These are phyloP conservation scores for Manacus vitellinus DNA, from an alignment of 2,113 vertebrate genomes.

Conservation along the genomic window DNA sequence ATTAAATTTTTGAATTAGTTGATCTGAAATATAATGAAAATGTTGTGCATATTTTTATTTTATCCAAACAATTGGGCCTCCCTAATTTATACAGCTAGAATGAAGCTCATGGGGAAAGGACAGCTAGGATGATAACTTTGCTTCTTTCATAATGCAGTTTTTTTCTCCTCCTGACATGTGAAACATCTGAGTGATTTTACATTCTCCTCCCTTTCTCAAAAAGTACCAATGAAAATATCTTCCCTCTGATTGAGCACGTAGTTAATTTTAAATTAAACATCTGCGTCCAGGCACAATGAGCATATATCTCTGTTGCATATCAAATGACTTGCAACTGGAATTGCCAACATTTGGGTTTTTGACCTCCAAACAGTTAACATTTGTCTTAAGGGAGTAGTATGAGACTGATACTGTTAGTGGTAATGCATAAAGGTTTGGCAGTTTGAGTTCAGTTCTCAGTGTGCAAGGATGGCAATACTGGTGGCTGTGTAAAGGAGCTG, in stretches of 20 bases:
- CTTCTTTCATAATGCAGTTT: slow-evolving; percentile 1
- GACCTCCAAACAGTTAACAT: neutral
- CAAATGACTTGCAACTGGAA: neutral
- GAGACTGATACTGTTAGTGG: neutral
- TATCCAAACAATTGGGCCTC: neutral
- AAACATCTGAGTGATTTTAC: slow-evolving; percentile 14
- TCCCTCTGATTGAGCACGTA: neutral
- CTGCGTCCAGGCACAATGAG: neutral
- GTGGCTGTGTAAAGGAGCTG: fast-evolving
- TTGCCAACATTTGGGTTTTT: neutral
- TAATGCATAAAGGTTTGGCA: neutral
- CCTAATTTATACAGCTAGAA: neutral
- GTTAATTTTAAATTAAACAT: slow-evolving; percentile 43
- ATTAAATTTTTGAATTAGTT: neutral
- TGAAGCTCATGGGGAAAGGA: neutral
- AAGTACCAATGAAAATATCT: slow-evolving; percentile 1
- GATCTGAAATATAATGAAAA: neutral
- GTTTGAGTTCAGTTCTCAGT: neutral
- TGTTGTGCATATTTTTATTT: neutral
- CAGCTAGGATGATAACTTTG: neutral
- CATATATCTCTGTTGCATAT: neutral
- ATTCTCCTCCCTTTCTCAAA: neutral
- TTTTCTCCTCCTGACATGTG: neutral
- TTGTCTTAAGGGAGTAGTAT: neutral
- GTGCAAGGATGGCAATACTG: neutral